Percentiles rank a stretch among this genome's conserved stretches.
Conservation (phyloP, 1,140 invertebrate species). For the Microplitis mediator region DNA sequence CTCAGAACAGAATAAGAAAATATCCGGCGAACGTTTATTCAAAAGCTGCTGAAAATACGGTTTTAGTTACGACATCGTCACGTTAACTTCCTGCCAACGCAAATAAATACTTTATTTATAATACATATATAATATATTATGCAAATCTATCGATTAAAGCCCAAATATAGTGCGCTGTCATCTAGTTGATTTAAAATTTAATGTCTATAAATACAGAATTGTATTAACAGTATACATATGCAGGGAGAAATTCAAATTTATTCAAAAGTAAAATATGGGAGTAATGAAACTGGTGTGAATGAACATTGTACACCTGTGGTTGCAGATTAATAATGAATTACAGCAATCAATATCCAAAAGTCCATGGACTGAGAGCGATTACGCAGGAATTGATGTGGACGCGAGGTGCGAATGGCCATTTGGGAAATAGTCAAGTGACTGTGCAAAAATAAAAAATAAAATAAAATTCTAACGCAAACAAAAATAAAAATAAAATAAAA, state of each 20-base stretch:
- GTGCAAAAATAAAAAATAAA: neutral
- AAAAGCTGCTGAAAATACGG: no score
- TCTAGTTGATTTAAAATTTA: no score
- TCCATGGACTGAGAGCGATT: conserved; percentile 1
- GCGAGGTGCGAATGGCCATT: conserved; percentile 1
- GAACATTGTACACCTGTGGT: conserved; percentile 2
- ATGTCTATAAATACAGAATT: neutral
- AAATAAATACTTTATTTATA: no score
- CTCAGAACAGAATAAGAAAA: no score
- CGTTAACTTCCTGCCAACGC: no score
- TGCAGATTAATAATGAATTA: conserved; percentile 15
- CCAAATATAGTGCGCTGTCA: no score
- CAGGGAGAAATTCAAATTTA: neutral
- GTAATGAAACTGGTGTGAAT: conserved; percentile 10
- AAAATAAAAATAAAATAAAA: no score
- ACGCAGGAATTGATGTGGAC: neutral
- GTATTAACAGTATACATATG: neutral
- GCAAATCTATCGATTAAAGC: no score
- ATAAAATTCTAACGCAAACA: neutral
- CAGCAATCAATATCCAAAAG: conserved; percentile 9
- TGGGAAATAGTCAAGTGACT: neutral
- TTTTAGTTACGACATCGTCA: no score
- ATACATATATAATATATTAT: no score
- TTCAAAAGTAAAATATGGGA: conserved; percentile 2
- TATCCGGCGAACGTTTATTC: no score